Conservation (phyloP, 2,113 vertebrate genomes). For the Spea multiplicata region DNA sequence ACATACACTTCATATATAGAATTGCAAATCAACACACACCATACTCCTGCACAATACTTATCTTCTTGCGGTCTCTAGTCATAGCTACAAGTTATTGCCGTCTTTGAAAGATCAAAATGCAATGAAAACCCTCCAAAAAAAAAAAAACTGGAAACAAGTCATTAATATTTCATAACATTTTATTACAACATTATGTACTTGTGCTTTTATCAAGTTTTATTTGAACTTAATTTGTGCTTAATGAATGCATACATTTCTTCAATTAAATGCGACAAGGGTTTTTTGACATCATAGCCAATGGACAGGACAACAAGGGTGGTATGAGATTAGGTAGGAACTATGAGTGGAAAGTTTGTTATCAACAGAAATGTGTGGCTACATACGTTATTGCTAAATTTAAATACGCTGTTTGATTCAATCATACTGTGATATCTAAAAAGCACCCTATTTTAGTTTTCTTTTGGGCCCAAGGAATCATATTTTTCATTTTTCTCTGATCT, state of each 20-base stretch:
- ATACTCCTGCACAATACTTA: no score
- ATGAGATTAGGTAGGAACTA: neutral
- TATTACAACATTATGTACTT: conserved; percentile 23
- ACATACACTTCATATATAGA: no score
- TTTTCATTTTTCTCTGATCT: no score
- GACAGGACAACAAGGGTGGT: neutral
- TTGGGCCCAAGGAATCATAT: no score
- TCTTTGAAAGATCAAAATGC: neutral
- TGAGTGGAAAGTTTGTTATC: neutral
- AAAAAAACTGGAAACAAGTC: neutral
- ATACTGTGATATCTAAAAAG: neutral
- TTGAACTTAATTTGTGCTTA: neutral
- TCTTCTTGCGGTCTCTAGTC: no score
- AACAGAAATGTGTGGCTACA: no score
- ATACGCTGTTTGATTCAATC: no score
- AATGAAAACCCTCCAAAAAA: neutral
- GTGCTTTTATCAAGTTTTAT: conserved; percentile 11
- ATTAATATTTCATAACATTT: conserved; percentile 13
- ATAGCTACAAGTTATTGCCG: no score
- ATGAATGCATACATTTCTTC: neutral
- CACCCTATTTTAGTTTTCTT: no score
- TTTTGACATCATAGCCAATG: conserved; percentile 3
- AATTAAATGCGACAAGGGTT: neutral
- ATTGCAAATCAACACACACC: no score
- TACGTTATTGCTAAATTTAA: no score